Conservation (phyloP, 2,888 invertebrate species). For the Acleris sparsana region DNA sequence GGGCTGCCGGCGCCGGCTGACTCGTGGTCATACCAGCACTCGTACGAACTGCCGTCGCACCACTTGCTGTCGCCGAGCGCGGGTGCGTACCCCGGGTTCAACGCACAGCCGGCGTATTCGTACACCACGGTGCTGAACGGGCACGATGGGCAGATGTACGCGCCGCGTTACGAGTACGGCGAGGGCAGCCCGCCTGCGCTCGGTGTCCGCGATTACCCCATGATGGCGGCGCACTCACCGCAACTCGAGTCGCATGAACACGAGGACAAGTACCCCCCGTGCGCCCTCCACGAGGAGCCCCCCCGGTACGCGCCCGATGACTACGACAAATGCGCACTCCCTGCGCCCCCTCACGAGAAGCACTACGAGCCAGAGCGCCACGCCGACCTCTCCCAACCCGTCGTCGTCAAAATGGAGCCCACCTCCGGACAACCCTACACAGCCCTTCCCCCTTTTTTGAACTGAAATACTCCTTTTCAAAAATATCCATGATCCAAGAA, state of each 20-base stretch:
- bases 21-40: slow-evolving; percentile 91
- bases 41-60: slow-evolving; percentile 89
- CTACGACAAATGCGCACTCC: slow-evolving; percentile 85
- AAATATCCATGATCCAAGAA: slow-evolving; percentile 69
- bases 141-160: slow-evolving; percentile 90
- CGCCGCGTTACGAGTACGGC: slow-evolving; percentile 83
- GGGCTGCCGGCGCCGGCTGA: slow-evolving; percentile 87
- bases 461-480: slow-evolving; percentile 86
- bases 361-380: slow-evolving; percentile 77
- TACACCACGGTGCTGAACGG: slow-evolving; percentile 88
- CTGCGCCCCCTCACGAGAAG: slow-evolving; percentile 70
- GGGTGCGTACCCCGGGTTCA: slow-evolving; percentile 86
- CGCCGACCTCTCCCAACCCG: slow-evolving; percentile 70
- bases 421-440: slow-evolving; percentile 85
- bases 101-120: slow-evolving; percentile 83
- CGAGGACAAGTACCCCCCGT: slow-evolving; percentile 71
- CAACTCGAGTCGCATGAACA: slow-evolving; percentile 81
- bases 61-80: slow-evolving; percentile 89
- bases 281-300: slow-evolving; percentile 78
- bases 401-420: slow-evolving; percentile 84
- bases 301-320: slow-evolving; percentile 79
- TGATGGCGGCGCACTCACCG: slow-evolving; percentile 86
- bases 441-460: slow-evolving; percentile 90
- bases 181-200: slow-evolving; percentile 86
- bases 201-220: slow-evolving; percentile 86